Evolutionary conservation across 2,113 vertebrate species (phyloP).

Genomic region (Nothocercus julius): DNA sequence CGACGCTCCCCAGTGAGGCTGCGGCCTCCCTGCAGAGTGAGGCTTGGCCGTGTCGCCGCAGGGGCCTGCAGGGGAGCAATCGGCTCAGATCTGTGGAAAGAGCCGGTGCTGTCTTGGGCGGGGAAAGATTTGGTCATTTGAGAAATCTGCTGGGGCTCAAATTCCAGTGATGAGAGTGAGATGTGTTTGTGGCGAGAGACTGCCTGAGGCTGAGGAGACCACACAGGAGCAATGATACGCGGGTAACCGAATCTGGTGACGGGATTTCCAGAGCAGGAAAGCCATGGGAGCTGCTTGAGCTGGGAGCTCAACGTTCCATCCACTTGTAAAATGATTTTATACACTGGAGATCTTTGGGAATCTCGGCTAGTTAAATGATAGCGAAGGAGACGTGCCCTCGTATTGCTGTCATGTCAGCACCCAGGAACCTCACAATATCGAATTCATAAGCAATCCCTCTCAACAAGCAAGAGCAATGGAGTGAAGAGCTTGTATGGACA

Average conservation of each 20-base stretch:
- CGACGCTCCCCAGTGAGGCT: fast-evolving
- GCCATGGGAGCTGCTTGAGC: neutral
- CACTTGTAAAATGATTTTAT: neutral
- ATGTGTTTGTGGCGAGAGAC: neutral
- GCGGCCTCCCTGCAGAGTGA: too few relatives aligned
- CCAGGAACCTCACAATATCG: neutral
- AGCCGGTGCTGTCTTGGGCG: neutral
- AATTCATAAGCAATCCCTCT: neutral
- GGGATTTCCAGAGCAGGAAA: neutral
- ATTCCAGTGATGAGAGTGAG: neutral
- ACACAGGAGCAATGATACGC: neutral
- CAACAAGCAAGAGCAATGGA: neutral
- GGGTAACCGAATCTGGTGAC: neutral
- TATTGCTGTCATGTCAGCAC: neutral
- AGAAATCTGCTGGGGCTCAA: neutral
- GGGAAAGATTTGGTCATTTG: neutral
- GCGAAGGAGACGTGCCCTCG: neutral
- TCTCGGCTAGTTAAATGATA: neutral
- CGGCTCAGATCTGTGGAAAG: neutral
- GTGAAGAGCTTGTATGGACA: neutral
- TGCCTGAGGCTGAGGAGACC: neutral
- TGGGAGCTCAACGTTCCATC: neutral
- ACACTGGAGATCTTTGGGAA: neutral
- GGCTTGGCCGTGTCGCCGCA: too few relatives aligned
- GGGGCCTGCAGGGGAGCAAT: neutral